A percentile compares a stretch with the other conserved stretches of the same genome.
Conservation (phyloP, 2,797 vertebrate species). For the Taenioides sp. region DNA sequence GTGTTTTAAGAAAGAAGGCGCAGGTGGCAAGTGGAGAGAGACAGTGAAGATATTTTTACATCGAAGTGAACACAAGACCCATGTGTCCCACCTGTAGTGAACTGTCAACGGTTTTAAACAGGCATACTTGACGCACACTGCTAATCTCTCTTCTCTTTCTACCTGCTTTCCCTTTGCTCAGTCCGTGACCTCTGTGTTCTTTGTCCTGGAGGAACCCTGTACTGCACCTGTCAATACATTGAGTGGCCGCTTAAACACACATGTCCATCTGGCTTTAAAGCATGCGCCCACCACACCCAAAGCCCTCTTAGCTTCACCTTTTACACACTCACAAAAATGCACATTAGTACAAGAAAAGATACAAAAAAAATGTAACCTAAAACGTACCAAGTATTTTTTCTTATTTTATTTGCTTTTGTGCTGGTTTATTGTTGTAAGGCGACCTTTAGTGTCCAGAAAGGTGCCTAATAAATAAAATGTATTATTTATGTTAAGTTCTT, state of each 20-base stretch:
- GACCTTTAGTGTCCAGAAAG: no score
- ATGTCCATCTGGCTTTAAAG: slow-evolving; percentile 54
- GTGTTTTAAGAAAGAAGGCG: slow-evolving; percentile 17
- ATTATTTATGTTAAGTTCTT: no score
- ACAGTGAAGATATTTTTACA: slow-evolving; percentile 29
- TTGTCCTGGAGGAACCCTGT: slow-evolving; percentile 43
- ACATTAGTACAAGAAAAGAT: slow-evolving; percentile 3
- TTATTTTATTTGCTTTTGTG: no score
- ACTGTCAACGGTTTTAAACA: slow-evolving; percentile 68
- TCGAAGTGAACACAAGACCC: slow-evolving; percentile 27
- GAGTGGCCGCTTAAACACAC: slow-evolving; percentile 48
- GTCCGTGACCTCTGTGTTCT: slow-evolving; percentile 30
- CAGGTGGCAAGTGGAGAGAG: slow-evolving; percentile 19
- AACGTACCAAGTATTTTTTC: no score
- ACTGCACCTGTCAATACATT: slow-evolving; percentile 52
- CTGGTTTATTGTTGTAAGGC: no score
- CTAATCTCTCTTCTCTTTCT: slow-evolving; percentile 60
- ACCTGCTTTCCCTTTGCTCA: slow-evolving; percentile 41
- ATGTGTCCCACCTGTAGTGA: slow-evolving; percentile 61
- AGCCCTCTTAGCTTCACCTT: slow-evolving; percentile 28
- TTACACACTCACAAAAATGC: slow-evolving; percentile 43
- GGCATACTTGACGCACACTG: slow-evolving; percentile 64
- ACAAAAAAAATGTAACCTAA: background rate
- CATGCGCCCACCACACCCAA: slow-evolving; percentile 35
- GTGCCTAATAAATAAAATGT: no score